Evolutionary conservation across 2,888 invertebrate genomes (phyloP).

Genomic region (Lasioglossum pauxillum): DNA sequence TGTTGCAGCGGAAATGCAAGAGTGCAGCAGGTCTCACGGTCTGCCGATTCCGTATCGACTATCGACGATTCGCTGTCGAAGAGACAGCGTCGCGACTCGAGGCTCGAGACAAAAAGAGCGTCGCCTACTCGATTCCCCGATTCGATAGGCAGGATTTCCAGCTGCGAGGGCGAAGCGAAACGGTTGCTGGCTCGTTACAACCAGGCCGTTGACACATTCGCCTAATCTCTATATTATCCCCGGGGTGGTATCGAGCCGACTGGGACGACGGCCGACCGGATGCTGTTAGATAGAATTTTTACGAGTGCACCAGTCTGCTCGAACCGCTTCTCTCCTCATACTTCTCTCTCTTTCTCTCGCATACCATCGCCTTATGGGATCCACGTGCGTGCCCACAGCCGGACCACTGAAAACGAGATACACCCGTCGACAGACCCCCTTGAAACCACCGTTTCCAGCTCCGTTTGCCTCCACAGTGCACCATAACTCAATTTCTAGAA

Average conservation of each 20-base stretch:
- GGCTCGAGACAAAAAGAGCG: conserved; percentile 24
- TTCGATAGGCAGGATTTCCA: conserved; percentile 25
- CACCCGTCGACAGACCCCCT: conserved; percentile 19
- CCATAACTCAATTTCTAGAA: neutral
- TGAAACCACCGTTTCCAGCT: neutral
- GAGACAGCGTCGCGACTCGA: neutral
- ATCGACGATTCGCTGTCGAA: conserved; percentile 1
- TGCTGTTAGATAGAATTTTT: conserved; percentile 74
- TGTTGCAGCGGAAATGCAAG: neutral
- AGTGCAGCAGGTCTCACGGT: neutral
- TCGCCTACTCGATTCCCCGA: conserved; percentile 39
- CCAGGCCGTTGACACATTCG: conserved; percentile 62
- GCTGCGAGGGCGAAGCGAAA: conserved; percentile 41
- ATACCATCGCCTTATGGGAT: conserved; percentile 67
- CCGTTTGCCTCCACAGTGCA: neutral
- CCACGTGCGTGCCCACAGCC: conserved; percentile 55
- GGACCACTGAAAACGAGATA: conserved; percentile 35
- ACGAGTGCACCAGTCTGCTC: conserved; percentile 55
- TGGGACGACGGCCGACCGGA: conserved; percentile 63
- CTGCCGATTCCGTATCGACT: conserved; percentile 7
- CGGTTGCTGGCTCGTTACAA: conserved; percentile 36
- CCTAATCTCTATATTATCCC: conserved; percentile 74
- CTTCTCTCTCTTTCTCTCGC: conserved; percentile 8
- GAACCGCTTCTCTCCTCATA: conserved; percentile 27
- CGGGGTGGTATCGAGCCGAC: conserved; percentile 54